Evolutionary conservation across 2,113 vertebrate species (phyloP).

Genomic region (Paramisgurnus dabryanus): DNA sequence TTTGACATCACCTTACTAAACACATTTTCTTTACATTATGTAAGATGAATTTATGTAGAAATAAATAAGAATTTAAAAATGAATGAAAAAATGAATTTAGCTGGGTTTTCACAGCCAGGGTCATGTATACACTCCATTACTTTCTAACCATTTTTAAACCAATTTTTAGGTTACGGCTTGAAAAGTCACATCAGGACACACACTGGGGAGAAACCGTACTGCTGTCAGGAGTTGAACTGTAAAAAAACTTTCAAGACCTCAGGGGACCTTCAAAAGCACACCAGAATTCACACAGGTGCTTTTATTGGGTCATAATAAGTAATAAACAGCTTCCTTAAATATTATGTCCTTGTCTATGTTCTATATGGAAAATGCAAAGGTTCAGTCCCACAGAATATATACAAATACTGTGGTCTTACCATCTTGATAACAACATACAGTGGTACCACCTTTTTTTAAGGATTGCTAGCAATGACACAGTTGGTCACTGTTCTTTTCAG

Average conservation of each 20-base stretch:
- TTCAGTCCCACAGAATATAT: neutral
- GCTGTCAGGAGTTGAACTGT: constrained; percentile 93
- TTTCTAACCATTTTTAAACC: neutral
- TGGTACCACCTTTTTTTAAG: neutral
- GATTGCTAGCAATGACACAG: neutral
- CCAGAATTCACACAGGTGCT: constrained; percentile 93
- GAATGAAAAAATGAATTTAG: too few species aligned
- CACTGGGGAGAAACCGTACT: constrained; percentile 96
- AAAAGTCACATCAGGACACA: constrained; percentile 97
- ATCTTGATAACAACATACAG: neutral
- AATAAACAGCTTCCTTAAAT: neutral
- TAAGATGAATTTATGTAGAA: too few species aligned
- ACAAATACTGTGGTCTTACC: neutral
- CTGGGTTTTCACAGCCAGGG: too few species aligned
- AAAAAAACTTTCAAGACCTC: constrained; percentile 98
- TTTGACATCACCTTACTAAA: too few species aligned
- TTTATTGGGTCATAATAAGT: neutral
- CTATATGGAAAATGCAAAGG: neutral
- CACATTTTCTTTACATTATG: too few species aligned
- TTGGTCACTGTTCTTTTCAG: constrained; percentile 63
- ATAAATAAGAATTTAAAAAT: too few species aligned
- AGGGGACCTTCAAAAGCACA: constrained; percentile 96
- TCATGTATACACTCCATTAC: too few species aligned
- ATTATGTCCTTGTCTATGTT: neutral
- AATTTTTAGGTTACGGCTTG: constrained; percentile 84